Evolutionary conservation across 2,888 invertebrate species (phyloP).

Genomic region (Cheilosia pagana): DNA sequence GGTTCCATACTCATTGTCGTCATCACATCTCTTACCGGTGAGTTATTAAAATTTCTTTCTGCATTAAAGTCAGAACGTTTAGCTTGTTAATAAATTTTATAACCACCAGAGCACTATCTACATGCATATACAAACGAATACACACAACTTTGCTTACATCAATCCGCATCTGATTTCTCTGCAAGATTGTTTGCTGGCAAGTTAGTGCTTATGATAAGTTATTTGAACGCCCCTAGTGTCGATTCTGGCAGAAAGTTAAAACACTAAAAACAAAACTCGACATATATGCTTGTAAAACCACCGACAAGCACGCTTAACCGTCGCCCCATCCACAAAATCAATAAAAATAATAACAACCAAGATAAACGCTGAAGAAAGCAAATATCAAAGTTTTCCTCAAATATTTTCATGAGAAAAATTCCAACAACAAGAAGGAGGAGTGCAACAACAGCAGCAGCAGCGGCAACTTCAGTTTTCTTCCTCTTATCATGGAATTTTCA

Average conservation of each 20-base stretch:
- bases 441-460: constrained; percentile 15
- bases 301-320: constrained; percentile 29
- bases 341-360: constrained; percentile 72
- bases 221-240: constrained; percentile 32
- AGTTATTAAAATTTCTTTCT: too few relatives aligned
- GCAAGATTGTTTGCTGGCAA: neutral
- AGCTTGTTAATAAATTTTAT: too few relatives aligned
- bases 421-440: constrained; percentile 28
- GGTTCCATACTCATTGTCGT: too few relatives aligned
- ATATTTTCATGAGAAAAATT: constrained; percentile 72
- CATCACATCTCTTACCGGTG: too few relatives aligned
- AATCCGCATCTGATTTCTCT: neutral
- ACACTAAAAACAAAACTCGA: constrained; percentile 52
- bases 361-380: constrained; percentile 63
- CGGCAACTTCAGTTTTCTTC: constrained; percentile 24
- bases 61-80: too few relatives aligned
- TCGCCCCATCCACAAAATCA: constrained; percentile 51
- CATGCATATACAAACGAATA: too few relatives aligned
- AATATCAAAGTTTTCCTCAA: constrained; percentile 69
- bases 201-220: constrained; percentile 20
- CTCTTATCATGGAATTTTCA: constrained; percentile 64
- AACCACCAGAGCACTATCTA: too few relatives aligned
- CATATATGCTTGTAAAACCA: constrained; percentile 63
- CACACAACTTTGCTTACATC: neutral
- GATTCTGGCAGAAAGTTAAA: constrained; percentile 42